Evolutionary conservation across 1,140 invertebrate species (phyloP).

Genomic region (Drosophila pectinifera): DNA sequence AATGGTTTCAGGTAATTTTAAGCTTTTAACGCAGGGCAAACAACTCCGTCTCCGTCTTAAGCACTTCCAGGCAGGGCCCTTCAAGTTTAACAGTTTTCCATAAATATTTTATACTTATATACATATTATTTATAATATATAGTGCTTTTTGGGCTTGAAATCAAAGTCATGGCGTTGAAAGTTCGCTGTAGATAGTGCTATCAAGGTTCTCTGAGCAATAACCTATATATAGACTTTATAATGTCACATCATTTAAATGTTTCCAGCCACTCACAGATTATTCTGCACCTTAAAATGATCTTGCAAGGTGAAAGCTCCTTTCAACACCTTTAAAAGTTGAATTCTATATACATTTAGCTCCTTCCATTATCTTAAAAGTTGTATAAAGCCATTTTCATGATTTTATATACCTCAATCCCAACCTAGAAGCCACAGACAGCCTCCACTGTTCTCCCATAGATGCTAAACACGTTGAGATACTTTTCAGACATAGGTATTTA

Average conservation of each 20-base stretch:
- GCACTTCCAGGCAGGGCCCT: no score
- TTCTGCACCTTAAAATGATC: no score
- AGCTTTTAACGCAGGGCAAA: conserved; percentile 54
- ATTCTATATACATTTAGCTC: no score
- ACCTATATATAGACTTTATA: conserved; percentile 10
- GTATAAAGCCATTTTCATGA: no score
- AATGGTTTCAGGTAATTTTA: conserved; percentile 72
- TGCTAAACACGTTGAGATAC: neutral
- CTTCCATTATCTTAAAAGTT: no score
- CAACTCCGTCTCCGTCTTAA: neutral
- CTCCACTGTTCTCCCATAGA: no score
- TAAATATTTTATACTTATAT: neutral
- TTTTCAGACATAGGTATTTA: neutral
- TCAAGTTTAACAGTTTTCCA: neutral
- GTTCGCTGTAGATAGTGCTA: conserved; percentile 4
- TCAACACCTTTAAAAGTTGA: no score
- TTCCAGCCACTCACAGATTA: no score
- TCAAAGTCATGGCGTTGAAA: neutral
- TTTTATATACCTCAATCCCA: no score
- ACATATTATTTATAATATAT: neutral
- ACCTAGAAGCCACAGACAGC: neutral
- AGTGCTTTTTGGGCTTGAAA: neutral
- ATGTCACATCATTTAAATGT: neutral
- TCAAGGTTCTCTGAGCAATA: neutral
- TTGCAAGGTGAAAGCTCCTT: no score